Conservation (phyloP, 2,797 vertebrate genomes). For the Rhadinocentrus ornatus region DNA sequence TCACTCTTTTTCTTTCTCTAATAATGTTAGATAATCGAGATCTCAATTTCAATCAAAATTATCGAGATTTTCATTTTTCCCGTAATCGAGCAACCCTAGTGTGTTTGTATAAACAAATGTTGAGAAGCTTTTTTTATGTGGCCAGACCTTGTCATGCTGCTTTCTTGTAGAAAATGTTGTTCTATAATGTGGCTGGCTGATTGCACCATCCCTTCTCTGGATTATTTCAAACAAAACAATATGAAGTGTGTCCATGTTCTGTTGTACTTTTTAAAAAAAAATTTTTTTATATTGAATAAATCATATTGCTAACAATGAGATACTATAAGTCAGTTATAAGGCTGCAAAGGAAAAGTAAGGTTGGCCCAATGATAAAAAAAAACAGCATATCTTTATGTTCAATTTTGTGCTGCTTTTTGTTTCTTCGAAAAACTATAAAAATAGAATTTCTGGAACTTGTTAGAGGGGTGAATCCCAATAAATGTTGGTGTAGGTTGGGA, state of each 20-base stretch:
- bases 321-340: not conserved
- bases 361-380: not conserved
- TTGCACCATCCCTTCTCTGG: not conserved
- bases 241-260: not conserved
- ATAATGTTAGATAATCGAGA: too few species aligned
- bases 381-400: too few species aligned
- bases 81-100: too few species aligned
- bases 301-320: not conserved
- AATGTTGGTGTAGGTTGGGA: not conserved
- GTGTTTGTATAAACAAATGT: constrained; percentile 18
- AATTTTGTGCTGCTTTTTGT: too few species aligned
- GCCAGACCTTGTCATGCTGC: not conserved
- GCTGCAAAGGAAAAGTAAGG: not conserved
- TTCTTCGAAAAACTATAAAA: not conserved
- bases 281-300: not conserved
- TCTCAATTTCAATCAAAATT: too few species aligned
- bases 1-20: too few species aligned
- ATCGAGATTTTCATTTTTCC: too few species aligned
- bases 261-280: too few species aligned
- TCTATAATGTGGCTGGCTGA: not conserved
- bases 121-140: constrained; percentile 1
- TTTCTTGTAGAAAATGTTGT: constrained; percentile 15
- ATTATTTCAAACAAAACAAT: not conserved
- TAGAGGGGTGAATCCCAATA: not conserved
- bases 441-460: not conserved